A percentile compares a stretch with the other conserved stretches of the same genome.
phyloP scores from a whole-genome alignment of 2,888 invertebrate species.

The Microctonus aethiopoides region DNA sequence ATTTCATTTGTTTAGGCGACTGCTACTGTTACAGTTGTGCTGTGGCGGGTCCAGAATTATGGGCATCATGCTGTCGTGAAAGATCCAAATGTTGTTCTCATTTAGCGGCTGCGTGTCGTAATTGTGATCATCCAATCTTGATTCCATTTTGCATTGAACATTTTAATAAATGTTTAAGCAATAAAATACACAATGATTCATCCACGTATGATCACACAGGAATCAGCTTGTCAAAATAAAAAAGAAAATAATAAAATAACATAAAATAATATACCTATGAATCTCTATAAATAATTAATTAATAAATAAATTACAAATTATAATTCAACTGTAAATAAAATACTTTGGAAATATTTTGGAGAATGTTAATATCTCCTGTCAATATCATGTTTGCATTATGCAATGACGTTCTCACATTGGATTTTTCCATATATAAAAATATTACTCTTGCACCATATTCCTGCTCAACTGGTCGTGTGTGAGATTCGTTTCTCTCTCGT shows the following conservation, averaged over 20 bases:
- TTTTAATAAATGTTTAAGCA: conserved; percentile 61
- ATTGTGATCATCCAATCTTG: conserved; percentile 62
- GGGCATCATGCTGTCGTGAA: conserved; percentile 64
- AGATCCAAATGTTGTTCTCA: conserved; percentile 64
- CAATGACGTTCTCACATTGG: background rate
- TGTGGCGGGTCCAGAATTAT: conserved; percentile 60
- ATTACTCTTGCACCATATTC: background rate
- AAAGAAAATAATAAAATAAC: too few species aligned
- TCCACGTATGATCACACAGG: too few species aligned
- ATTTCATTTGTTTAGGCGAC: conserved; percentile 55
- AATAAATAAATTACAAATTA: too few species aligned
- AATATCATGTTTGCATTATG: conserved; percentile 6
- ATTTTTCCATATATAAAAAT: background rate
- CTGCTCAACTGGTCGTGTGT: background rate
- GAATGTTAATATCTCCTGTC: conserved; percentile 21
- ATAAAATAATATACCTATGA: too few species aligned
- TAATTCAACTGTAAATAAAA: too few species aligned
- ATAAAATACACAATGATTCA: background rate
- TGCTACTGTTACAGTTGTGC: conserved; percentile 64
- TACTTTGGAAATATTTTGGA: background rate
- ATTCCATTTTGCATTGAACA: conserved; percentile 64
- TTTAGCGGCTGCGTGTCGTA: conserved; percentile 64
- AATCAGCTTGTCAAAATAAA: too few species aligned
- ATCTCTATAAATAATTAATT: too few species aligned
- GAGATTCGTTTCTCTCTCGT: background rate